Conservation (phyloP, 2,797 vertebrate species). For the Dipus sagitta region DNA sequence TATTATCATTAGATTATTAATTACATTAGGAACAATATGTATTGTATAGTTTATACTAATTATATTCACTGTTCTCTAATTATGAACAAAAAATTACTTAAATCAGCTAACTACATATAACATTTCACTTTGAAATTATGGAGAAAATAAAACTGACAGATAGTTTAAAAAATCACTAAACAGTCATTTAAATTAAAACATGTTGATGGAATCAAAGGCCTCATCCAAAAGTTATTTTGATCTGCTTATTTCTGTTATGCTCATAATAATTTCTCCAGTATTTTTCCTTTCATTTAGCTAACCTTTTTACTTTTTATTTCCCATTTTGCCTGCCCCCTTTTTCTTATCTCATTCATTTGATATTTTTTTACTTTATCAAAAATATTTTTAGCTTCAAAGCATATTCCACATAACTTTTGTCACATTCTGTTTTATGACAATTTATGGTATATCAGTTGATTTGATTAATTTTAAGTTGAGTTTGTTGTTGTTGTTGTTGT, state of each 20-base stretch:
- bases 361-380: too few species aligned
- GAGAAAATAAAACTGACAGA: background rate
- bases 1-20: background rate
- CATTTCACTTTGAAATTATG: background rate
- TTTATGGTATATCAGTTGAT: background rate
- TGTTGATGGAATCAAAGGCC: too few species aligned
- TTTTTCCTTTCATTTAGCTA: too few species aligned
- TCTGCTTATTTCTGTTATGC: too few species aligned
- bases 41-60: background rate
- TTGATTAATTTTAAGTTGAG: background rate
- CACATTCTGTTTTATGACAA: background rate
- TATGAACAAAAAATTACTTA: conserved; percentile 27
- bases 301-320: too few species aligned
- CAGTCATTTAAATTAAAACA: too few species aligned
- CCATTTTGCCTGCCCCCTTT: too few species aligned
- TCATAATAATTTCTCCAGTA: too few species aligned
- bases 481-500: background rate
- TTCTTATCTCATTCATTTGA: too few species aligned
- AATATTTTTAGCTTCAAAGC: background rate
- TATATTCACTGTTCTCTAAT: background rate
- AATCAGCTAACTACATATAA: background rate
- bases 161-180: too few species aligned
- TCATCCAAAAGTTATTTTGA: too few species aligned
- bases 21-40: background rate
- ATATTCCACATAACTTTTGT: background rate